Base-by-base conservation (phyloP, 2,113 vertebrate species). In the Albula glossodonta region DNA sequence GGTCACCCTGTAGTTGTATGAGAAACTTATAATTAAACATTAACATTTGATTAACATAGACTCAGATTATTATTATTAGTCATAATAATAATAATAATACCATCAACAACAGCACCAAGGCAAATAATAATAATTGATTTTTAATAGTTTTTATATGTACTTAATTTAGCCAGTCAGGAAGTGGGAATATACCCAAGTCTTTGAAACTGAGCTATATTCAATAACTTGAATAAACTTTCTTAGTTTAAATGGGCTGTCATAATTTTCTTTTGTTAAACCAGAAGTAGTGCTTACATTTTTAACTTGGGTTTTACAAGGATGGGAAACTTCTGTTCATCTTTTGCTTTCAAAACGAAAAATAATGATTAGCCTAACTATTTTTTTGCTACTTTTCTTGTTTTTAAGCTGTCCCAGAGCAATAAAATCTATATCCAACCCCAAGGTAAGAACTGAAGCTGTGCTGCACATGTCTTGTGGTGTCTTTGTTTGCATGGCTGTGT, bases 401-500 rank as follows among this genome's bases (percentile, higher is more conserved):
- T 92, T 52, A 92, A 99, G 98, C 96, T 95, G 0, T 94, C 94
- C 56, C 95, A 95, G 17, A 93, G 92, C 90, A 94, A 89, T 85
- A 97, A 97, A 94, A 97, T 99, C 77, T 91, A 93, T 19, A 94
- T 99, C 19, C 97, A 98, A 83, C 94, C 95, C 78, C 98, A 99
- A 98, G 98, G 98, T 99, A 92, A 96, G 95, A 81, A 79, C 84
- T 79, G 48, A 82, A 85, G 83, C 60, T 85, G 89, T 81, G 66
- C 82, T 82, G 56, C 49, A 51, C 51, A 6, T 7, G 80, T 81
- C 82, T 86, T 82, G 50, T 83, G 83, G 78, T 87, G 86, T 81
- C 81, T 89, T 87, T 81, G 74, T 89, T 79, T 5, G 86, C 86
- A 82, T 87, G 90, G 81, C 87, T 87, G 82, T 89, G 84, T 89